Conservation (phyloP, 2,113 vertebrate species). For the Psilopogon haemacephalus region DNA sequence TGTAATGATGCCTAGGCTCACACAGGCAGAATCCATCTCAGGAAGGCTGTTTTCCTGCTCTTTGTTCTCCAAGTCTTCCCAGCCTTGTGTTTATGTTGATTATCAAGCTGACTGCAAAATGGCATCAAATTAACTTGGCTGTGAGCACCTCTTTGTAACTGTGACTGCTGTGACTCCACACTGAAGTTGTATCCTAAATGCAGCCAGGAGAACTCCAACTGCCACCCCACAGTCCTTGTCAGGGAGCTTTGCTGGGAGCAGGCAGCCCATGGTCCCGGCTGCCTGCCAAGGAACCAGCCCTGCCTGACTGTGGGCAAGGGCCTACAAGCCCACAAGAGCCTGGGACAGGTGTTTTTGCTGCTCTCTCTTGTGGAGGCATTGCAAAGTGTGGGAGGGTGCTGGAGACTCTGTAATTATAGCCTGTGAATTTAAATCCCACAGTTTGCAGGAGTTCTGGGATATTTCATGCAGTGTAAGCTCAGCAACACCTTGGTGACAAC, state of each 20-base stretch:
- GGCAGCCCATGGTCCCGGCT: background rate
- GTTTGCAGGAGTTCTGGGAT: slow-evolving; percentile 42
- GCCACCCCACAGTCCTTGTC: background rate
- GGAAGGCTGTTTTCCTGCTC: background rate
- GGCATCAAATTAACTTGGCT: background rate
- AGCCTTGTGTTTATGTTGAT: background rate
- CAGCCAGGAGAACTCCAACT: background rate
- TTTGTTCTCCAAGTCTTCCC: background rate
- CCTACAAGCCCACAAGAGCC: background rate
- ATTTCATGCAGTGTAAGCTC: slow-evolving; percentile 11
- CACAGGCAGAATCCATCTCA: background rate
- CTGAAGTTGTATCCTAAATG: background rate
- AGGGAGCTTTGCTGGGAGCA: background rate
- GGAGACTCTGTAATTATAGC: slow-evolving; percentile 19
- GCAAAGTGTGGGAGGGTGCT: background rate
- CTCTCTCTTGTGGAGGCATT: background rate
- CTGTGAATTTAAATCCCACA: slow-evolving; percentile 36
- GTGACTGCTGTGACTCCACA: background rate
- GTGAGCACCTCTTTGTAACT: background rate
- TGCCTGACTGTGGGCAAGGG: background rate
- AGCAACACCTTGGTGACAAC: slow-evolving; percentile 45
- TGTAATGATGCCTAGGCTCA: fast-evolving
- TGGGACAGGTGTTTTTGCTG: slow-evolving; percentile 8
- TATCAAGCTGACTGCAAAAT: background rate
- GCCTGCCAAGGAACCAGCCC: background rate